These are phyloP conservation scores for Amblyornis subalaris DNA, from an alignment of 2,113 vertebrate genomes.

Conservation along the genomic window DNA sequence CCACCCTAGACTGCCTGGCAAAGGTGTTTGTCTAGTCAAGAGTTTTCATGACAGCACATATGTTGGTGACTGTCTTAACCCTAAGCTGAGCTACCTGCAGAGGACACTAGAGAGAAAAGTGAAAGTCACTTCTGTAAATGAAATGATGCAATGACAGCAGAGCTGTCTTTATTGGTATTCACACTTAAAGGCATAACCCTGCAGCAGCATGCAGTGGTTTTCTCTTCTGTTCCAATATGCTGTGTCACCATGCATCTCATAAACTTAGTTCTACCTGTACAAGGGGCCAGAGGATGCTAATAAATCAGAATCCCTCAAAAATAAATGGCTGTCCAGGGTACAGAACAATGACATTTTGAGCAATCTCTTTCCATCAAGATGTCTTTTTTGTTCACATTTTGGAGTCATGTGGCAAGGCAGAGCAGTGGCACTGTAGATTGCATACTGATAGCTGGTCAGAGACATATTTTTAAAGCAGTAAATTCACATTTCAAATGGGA, in stretches of 20 bases:
- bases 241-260: accelerated
- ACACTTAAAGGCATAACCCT: background rate
- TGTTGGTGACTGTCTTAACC: background rate
- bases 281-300: background rate
- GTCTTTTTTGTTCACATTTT: background rate
- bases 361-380: accelerated
- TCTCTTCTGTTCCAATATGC: background rate
- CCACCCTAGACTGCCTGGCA: background rate
- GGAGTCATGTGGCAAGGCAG: background rate
- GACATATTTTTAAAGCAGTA: background rate
- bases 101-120: background rate
- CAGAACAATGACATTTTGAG: background rate
- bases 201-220: background rate
- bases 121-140: background rate
- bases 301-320: background rate
- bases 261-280: background rate
- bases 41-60: background rate
- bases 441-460: background rate
- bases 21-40: background rate
- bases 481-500: background rate
- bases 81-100: background rate
- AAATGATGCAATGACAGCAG: background rate
- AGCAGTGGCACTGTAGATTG: background rate
- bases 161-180: background rate
- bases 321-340: background rate